A percentile compares a stretch with the other conserved stretches of the same genome.
phyloP scores from a whole-genome alignment of 2,797 vertebrate species.

The Melanogrammus aeglefinus region DNA sequence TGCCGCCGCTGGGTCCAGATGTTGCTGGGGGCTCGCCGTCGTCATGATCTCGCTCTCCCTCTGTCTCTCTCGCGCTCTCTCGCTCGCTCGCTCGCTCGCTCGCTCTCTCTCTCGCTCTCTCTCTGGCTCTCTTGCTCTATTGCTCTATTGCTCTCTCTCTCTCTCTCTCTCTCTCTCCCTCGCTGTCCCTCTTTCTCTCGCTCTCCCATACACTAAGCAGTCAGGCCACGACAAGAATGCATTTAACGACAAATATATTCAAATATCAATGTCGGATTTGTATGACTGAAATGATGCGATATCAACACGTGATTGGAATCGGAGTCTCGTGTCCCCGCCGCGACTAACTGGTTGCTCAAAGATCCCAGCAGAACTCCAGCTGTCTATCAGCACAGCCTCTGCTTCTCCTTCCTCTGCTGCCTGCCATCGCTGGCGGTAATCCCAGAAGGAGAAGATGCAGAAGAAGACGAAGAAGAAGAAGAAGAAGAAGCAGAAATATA shows the following conservation, averaged over 20 bases:
- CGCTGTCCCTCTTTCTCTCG: neutral
- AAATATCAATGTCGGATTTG: neutral
- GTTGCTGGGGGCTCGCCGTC: constrained; percentile 79
- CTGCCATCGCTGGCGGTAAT: constrained; percentile 69
- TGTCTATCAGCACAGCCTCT: constrained; percentile 47
- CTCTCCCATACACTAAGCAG: neutral
- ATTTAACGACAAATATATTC: neutral
- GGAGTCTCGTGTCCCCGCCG: constrained; percentile 27
- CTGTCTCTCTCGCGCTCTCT: neutral
- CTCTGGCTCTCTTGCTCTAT: neutral
- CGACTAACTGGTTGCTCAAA: constrained; percentile 28
- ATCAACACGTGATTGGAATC: constrained; percentile 11
- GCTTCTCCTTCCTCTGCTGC: constrained; percentile 59
- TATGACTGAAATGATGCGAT: neutral
- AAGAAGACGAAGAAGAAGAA: constrained; percentile 49
- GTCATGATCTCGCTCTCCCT: constrained; percentile 69
- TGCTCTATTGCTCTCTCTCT: neutral
- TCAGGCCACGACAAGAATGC: neutral
- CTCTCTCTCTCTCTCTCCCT: constrained; percentile 9
- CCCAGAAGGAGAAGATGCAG: constrained; percentile 62
- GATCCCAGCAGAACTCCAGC: constrained; percentile 42
- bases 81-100: neutral
- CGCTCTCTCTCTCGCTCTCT: neutral
- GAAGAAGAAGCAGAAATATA: constrained; percentile 35
- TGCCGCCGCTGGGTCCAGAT: constrained; percentile 72